Base-by-base conservation (phyloP, 2,797 vertebrate genomes). In the Labroides dimidiatus region DNA sequence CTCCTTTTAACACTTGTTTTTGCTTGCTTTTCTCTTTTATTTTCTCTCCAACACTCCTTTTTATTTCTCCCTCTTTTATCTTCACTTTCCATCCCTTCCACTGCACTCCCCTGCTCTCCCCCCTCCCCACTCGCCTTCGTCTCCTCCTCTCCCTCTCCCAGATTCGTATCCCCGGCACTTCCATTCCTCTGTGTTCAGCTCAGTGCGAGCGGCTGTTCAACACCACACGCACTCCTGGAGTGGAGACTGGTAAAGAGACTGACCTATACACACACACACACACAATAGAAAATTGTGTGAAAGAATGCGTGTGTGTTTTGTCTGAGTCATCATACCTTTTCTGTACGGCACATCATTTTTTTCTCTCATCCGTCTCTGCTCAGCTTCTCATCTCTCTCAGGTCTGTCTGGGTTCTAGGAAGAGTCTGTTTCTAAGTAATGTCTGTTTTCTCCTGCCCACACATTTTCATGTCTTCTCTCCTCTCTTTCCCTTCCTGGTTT, bases 191-290 rank as follows among this genome's bases (percentile, higher is more conserved):
- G 85, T 97, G 96, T 90, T 94, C 96, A 0, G 94, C 96, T 86
- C 96, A 97, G 86, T 96, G 93, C 69, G 95, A 96, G 92, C 94
- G 94, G 85, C 92, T 96, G 53, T 97, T 97, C 94, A 96, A 95
- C 92, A 96, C 95, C 69, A 95, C 95, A 55, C 94, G 95, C 73
- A 88, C 94, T 76, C 96, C 96, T 2, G 95, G 95, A 87, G 83
- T 92, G 86, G 93, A 95, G 74, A 95, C 92, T 19, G 95, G 96
- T 97, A 94, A 94, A 88, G 71, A 83, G 60, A 88, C 84, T 49
- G 66, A 88, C 82, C 21, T 20, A 65, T 71, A 59, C 69, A 59
- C 81, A 84, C 67, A 66, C 75, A 64, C 44, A 60, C 63, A n/a
- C n/a, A n/a, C n/a, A n/a, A n/a, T 36, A 67, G 60, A 50, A 63